Conservation (phyloP, 2,113 vertebrate species). For the Meles meles region DNA sequence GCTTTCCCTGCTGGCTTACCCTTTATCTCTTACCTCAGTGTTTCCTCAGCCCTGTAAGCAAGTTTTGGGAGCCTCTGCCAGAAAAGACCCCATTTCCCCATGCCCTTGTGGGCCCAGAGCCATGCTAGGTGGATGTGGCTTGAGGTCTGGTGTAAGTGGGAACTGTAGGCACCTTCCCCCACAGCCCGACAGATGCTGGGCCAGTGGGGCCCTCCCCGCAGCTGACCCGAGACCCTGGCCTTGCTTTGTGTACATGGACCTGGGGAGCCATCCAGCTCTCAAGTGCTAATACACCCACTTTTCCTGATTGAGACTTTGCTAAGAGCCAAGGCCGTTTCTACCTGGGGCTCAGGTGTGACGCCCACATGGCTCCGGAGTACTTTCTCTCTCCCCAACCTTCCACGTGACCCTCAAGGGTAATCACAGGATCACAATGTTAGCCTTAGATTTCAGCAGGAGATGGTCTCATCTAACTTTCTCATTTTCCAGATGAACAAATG, state of each 20-base stretch:
- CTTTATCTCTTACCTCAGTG: not conserved
- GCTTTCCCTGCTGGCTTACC: not conserved
- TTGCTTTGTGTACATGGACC: not conserved
- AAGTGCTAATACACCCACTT: not conserved
- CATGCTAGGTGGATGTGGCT: not conserved
- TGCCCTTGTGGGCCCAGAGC: not conserved
- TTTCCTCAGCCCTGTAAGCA: not conserved
- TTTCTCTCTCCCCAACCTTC: not conserved
- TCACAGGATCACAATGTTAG: not conserved
- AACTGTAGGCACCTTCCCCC: not conserved
- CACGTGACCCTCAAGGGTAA: not conserved
- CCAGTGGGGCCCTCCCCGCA: not conserved
- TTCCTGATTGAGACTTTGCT: not conserved
- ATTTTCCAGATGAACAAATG: conserved; percentile 22
- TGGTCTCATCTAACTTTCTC: not conserved
- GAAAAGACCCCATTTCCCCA: not conserved
- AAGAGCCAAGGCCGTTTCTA: not conserved
- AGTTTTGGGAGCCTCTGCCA: not conserved
- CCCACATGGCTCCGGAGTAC: not conserved
- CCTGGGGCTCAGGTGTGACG: not conserved
- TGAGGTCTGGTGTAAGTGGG: not conserved
- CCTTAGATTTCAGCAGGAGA: not conserved
- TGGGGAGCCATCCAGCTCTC: not conserved
- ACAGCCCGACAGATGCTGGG: not conserved
- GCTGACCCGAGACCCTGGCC: not conserved